Evolutionary conservation across 2,113 vertebrate genomes (phyloP).

Genomic region (Eurypyga helias): DNA sequence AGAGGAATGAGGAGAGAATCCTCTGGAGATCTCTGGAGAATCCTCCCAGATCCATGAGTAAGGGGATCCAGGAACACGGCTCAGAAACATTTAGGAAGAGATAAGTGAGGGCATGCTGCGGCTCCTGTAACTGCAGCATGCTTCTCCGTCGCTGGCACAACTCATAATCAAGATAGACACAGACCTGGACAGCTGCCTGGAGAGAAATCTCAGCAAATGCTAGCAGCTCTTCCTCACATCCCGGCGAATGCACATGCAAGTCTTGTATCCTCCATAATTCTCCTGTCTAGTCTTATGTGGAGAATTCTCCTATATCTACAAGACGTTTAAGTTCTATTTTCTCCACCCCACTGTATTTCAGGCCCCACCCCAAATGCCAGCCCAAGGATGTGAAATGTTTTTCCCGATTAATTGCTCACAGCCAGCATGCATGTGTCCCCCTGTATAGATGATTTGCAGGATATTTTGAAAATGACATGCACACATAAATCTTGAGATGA

Average conservation of each 20-base stretch:
- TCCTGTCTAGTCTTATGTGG: neutral
- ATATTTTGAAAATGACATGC: neutral
- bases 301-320: neutral
- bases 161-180: neutral
- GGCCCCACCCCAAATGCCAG: neutral
- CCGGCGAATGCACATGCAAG: neutral
- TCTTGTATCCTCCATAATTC: neutral
- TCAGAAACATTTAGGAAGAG: neutral
- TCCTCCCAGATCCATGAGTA: neutral
- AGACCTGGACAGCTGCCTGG: accelerated
- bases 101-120: neutral
- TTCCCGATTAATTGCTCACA: conserved; percentile 6
- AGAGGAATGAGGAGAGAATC: neutral
- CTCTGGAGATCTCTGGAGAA: neutral
- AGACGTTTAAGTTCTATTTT: neutral
- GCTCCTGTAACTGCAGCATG: neutral
- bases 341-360: neutral
- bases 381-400: neutral
- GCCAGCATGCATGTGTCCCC: neutral
- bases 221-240: neutral
- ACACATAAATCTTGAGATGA: neutral
- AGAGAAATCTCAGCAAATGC: neutral
- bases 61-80: neutral
- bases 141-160: neutral
- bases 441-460: neutral